These are phyloP conservation scores for Loriculus beryllinus DNA, from an alignment of 2,797 vertebrate species.

Conservation along the genomic window DNA sequence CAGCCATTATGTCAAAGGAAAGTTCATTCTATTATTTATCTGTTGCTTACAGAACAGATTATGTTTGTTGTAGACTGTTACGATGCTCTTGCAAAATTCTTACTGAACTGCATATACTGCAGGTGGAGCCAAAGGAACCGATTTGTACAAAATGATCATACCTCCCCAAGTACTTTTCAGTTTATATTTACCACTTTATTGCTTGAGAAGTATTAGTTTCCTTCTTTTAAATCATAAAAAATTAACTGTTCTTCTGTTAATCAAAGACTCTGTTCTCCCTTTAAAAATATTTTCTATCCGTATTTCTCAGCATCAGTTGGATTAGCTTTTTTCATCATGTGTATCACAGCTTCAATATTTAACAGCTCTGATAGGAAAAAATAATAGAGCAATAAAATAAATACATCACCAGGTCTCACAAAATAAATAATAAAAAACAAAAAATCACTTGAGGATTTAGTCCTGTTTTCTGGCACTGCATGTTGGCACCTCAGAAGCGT, in stretches of 20 bases:
- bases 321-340: slow-evolving; percentile 8
- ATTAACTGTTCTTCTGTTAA: background rate
- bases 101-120: slow-evolving; percentile 28
- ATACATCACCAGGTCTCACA: background rate
- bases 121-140: slow-evolving; percentile 64
- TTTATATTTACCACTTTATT: background rate
- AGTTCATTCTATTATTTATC: background rate
- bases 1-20: background rate
- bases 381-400: background rate
- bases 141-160: background rate
- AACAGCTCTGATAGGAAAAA: background rate
- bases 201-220: background rate
- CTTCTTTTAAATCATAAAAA: background rate
- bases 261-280: background rate
- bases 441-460: background rate
- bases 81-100: background rate
- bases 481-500: background rate
- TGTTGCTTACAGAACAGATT: background rate
- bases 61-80: background rate
- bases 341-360: background rate
- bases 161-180: background rate
- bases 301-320: background rate
- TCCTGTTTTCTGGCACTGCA: background rate
- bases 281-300: background rate
- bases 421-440: background rate